Base-by-base conservation (phyloP, 2,113 vertebrate genomes). In the Cercocebus atys region DNA sequence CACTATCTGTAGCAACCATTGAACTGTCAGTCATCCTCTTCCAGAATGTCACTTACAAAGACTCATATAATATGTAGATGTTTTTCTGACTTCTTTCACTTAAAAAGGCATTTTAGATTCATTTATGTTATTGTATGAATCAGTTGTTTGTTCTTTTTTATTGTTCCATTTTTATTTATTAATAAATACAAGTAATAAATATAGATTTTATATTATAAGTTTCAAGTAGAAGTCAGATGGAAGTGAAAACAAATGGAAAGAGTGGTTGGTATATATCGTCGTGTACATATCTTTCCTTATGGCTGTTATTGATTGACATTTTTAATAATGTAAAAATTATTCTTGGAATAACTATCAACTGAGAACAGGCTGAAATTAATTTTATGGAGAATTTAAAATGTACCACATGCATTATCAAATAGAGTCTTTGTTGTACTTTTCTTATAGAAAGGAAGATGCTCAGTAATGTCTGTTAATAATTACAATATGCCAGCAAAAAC, bases 161-260 rank as follows among this genome's bases (percentile, higher is more conserved):
- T 88, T 83, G 9, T 61, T 89, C 6, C 13, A 75, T 75, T 75
- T 38, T 81, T 16, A 47, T 40, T 73, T 73, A 35, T 50, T 25
- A 64, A 38, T 18, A 14, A 82, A 25, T 38, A 72, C 3, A 32
- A 88, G 38, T 75, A 64, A 64, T 82, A 64, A 7, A 57, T 13
- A 75, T 57, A 94, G 3, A 81, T 83, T 73, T 87, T 94, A 2
- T 86, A 20, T 95, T 93, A 79, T 61, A 72, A 94, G 75, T n/a
- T 84, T 45, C 59, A 88, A 70, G 1, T 79, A 16, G 7, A 79
- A 68, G 13, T 80, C 13, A 87, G 23, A 23, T 85, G 5, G 11
- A 80, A 83, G 27, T 93, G 35, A 88, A 94, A 93, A 43, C 55
- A 94, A 89, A 43, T 17, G 52, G 47, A 23, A 84, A 78, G 66